Base-by-base conservation (phyloP, 1,140 invertebrate species). In the Polypedilum pembai region DNA sequence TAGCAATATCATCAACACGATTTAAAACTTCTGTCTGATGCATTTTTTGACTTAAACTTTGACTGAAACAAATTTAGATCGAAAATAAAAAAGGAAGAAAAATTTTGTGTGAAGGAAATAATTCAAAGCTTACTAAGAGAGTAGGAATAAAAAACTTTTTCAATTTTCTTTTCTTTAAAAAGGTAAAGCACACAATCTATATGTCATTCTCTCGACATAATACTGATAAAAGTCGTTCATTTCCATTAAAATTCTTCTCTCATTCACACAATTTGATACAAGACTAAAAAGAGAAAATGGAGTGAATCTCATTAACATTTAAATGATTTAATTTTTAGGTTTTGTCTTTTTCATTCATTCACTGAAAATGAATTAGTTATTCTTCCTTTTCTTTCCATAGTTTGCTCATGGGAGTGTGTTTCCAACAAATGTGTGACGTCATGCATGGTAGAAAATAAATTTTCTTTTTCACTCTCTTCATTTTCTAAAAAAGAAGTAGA, bases 221-320 rank as follows among this genome's bases (percentile, higher is more conserved):
- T 10, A 69, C 65, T 69, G 65, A 69, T 69, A 69, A 69, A 21
- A 20, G 8, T 69, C 3, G 17, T 69, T 69, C n/a, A 56, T 56
- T 56, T 56, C 45, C 45, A 56, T 56, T 56, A 33, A 33, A 33
- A 56, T 17, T 56, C 10, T 56, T 56, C 45, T 56, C 45, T 15
- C 45, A 56, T 56, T 3, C 12, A 4, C 12, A 56, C 4, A 15
- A 56, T 8, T n/a, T 12, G 45, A 56, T n/a, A 12, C 45, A 56
- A 56, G 45, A 45, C 8, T 56, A n/a, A 56, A n/a, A 15, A 56
- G 15, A n/a, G 45, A 56, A 45, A 15, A 56, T 56, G 12, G n/a
- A 56, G 12, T 56, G 45, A 56, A 69, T 69, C 65, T 69, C 65
- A 69, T 69, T 69, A 69, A 69, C 65, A 69, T 69, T 69, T 69